These are phyloP conservation scores for Centruroides vittatus DNA, from an alignment of 1,140 invertebrate species.

Conservation along the genomic window DNA sequence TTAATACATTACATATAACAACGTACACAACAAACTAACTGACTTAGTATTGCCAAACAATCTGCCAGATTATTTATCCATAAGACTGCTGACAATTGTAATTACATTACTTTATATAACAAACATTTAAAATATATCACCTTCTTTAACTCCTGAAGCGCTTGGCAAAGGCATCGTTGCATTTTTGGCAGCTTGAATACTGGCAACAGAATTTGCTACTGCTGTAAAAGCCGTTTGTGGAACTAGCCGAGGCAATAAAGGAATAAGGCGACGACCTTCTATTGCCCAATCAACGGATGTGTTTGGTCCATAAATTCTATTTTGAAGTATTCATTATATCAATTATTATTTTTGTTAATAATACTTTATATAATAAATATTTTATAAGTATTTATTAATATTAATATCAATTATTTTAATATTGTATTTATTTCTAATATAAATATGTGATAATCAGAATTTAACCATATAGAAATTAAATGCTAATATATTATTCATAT, in stretches of 20 bases:
- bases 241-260: constrained; percentile 59
- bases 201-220: constrained; percentile 55
- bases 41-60: no score
- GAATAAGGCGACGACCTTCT: constrained; percentile 65
- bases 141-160: constrained; percentile 18
- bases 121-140: not conserved
- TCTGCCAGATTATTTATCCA: no score
- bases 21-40: no score
- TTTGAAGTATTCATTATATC: constrained; percentile 18
- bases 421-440: constrained; percentile 5
- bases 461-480: no score
- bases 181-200: constrained; percentile 36
- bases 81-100: no score
- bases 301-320: constrained; percentile 61
- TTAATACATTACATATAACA: no score
- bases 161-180: constrained; percentile 29
- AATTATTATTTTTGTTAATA: not conserved
- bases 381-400: not conserved
- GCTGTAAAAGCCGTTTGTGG: constrained; percentile 69
- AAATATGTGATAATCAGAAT: no score
- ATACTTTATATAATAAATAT: no score
- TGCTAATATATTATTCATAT: no score
- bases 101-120: no score
- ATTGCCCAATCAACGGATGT: constrained; percentile 67
- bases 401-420: no score